These are phyloP conservation scores for Brachionus rotundiformis DNA, from an alignment of 1,140 invertebrate genomes.

Conservation along the genomic window DNA sequence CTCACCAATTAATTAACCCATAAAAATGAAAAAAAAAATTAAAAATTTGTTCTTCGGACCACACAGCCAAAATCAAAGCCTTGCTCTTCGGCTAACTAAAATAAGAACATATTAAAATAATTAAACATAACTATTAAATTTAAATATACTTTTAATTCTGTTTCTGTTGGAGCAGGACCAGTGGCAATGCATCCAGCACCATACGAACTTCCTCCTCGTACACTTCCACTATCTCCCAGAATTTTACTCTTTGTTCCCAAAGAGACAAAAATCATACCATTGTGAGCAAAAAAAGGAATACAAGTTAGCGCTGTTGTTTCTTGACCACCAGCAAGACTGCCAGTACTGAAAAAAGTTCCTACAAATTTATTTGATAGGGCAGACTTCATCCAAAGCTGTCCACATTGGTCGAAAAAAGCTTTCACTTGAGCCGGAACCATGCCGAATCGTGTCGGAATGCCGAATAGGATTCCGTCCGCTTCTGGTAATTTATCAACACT, in stretches of 20 bases:
- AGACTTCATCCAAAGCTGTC: conserved; percentile 45
- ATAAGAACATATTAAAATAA: not conserved
- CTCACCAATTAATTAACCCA: too few species aligned
- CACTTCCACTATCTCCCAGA: conserved; percentile 2
- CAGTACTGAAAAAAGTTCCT: conserved; percentile 45
- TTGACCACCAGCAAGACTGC: conserved; percentile 1
- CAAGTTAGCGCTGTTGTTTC: conserved; percentile 36
- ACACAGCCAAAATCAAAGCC: conserved; percentile 47
- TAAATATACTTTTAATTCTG: conserved; percentile 25
- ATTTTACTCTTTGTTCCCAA: conserved; percentile 25
- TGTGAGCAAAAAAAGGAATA: conserved; percentile 51
- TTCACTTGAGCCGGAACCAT: conserved; percentile 44
- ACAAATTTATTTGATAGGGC: conserved; percentile 28
- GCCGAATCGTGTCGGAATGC: conserved; percentile 48
- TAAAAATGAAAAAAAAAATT: not conserved
- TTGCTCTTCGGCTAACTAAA: not conserved
- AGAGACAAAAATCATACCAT: conserved; percentile 40
- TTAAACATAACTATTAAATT: not conserved
- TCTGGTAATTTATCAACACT: not conserved
- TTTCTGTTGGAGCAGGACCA: not conserved
- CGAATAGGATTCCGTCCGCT: conserved; percentile 45
- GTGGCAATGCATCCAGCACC: conserved; percentile 32
- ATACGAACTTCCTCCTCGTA: not conserved
- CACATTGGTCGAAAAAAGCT: conserved; percentile 41
- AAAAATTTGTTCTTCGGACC: conserved; percentile 49